A percentile compares a stretch with the other conserved stretches of the same genome.
These are phyloP conservation scores for Pseudochromis fuscus DNA, from an alignment of 2,797 vertebrate species.

Conservation along the genomic window DNA sequence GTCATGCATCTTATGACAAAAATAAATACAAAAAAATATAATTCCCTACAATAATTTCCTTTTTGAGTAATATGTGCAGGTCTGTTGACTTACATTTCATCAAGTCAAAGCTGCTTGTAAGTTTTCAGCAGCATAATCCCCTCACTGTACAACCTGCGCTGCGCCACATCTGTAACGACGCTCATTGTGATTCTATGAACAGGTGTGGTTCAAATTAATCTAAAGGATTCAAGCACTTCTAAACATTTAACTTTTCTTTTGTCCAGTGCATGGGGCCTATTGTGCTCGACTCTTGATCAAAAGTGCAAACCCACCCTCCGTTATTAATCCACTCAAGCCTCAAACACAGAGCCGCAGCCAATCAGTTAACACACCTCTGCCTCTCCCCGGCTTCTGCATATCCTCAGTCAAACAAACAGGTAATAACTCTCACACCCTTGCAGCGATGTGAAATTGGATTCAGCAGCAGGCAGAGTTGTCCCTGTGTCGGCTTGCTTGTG, in stretches of 20 bases:
- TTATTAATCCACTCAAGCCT: constrained; percentile 79
- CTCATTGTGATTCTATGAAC: constrained; percentile 59
- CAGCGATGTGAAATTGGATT: constrained; percentile 72
- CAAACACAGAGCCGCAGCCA: constrained; percentile 75
- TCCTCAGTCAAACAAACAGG: constrained; percentile 82
- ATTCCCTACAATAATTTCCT: not conserved
- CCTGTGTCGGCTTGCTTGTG: constrained; percentile 53
- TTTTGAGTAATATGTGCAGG: not conserved
- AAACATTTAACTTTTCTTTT: constrained; percentile 51
- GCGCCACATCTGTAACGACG: constrained; percentile 37
- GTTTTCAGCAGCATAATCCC: constrained; percentile 13
- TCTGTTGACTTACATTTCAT: not conserved
- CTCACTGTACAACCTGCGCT: constrained; percentile 27
- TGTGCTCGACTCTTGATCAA: constrained; percentile 62
- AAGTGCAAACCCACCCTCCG: constrained; percentile 39
- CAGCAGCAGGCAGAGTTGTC: constrained; percentile 60
- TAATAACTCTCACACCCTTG: constrained; percentile 78
- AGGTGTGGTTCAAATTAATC: constrained; percentile 71
- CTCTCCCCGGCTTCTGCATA: constrained; percentile 75
- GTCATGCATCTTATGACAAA: too few relatives aligned
- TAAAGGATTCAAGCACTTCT: constrained; percentile 61
- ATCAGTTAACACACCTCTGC: constrained; percentile 73
- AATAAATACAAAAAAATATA: not conserved
- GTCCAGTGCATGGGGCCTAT: constrained; percentile 48
- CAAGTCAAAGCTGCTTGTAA: not conserved